A percentile compares a stretch with the other conserved stretches of the same genome.
These are phyloP conservation scores for Drosophila nigricruria DNA, from an alignment of 2,888 invertebrate genomes.

Conservation along the genomic window DNA sequence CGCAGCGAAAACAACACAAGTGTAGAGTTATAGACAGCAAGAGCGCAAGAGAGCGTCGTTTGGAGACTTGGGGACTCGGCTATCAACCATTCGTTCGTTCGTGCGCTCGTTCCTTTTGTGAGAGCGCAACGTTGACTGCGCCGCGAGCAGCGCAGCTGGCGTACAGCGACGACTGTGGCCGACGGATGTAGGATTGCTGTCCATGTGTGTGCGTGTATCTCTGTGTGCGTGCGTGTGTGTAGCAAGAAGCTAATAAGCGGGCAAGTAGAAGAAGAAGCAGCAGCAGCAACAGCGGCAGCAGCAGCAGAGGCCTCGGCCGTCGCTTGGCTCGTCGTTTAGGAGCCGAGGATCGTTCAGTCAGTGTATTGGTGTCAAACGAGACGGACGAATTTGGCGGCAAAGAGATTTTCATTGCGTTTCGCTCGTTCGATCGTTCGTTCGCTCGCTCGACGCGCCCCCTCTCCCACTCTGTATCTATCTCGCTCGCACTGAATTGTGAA, in stretches of 20 bases:
- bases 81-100: slow-evolving; percentile 59
- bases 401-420: slow-evolving; percentile 63
- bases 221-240: slow-evolving; percentile 21
- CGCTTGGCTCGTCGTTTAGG: slow-evolving; percentile 66
- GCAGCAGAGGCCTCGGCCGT: slow-evolving; percentile 62
- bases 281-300: slow-evolving; percentile 30
- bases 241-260: slow-evolving; percentile 65
- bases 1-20: slow-evolving; percentile 26
- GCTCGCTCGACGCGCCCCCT: slow-evolving; percentile 39
- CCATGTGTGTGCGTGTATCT: slow-evolving; percentile 14
- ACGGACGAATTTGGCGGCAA: slow-evolving; percentile 77
- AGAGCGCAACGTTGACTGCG: slow-evolving; percentile 54
- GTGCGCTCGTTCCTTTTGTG: slow-evolving; percentile 72
- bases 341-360: slow-evolving; percentile 81
- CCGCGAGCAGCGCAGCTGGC: slow-evolving; percentile 42
- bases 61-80: slow-evolving; percentile 71
- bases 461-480: slow-evolving; percentile 47
- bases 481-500: slow-evolving; percentile 62
- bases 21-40: slow-evolving; percentile 43
- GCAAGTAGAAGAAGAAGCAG: slow-evolving; percentile 51
- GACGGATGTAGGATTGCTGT: slow-evolving; percentile 76
- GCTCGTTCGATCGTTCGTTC: slow-evolving; percentile 52
- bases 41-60: slow-evolving; percentile 32
- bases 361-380: slow-evolving; percentile 78
- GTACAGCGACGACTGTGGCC: slow-evolving; percentile 45